Percentiles rank a stretch among this genome's conserved stretches.
phyloP scores from a whole-genome alignment of 1,140 invertebrate genomes.

The Tachypleus tridentatus region DNA sequence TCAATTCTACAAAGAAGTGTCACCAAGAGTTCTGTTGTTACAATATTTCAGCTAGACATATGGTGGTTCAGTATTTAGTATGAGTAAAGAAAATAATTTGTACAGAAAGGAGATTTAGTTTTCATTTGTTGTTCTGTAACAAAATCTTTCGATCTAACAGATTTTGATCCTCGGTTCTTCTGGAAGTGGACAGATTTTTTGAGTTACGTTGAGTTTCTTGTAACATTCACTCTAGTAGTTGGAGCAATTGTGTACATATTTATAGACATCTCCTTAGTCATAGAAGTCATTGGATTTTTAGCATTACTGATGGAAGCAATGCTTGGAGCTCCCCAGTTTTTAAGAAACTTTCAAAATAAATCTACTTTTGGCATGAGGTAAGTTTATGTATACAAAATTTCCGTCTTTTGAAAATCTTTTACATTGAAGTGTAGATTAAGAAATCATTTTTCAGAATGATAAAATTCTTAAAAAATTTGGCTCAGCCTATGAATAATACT shows the following conservation, averaged over 20 bases:
- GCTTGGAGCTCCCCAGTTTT: slow-evolving; percentile 84
- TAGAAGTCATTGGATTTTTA: slow-evolving; percentile 81
- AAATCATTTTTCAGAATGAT: background rate
- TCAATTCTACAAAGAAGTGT: no score
- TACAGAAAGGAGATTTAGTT: no score
- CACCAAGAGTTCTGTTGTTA: no score
- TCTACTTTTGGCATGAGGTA: slow-evolving; percentile 97
- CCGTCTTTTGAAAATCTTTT: slow-evolving; percentile 3
- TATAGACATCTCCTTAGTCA: slow-evolving; percentile 62
- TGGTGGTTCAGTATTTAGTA: no score
- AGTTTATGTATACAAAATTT: slow-evolving; percentile 11
- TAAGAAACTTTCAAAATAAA: slow-evolving; percentile 74
- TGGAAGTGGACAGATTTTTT: slow-evolving; percentile 99
- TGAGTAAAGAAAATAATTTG: no score
- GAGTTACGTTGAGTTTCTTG: slow-evolving; percentile 87
- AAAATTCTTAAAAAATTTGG: no score
- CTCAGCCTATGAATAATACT: no score
- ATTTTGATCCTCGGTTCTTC: slow-evolving; percentile 79
- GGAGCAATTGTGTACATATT: slow-evolving; percentile 79
- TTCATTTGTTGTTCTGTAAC: no score
- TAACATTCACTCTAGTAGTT: slow-evolving; percentile 66
- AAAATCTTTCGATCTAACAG: slow-evolving; percentile 36
- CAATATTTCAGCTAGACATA: no score
- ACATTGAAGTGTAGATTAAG: background rate
- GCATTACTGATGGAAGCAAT: slow-evolving; percentile 94